Conservation (phyloP, 2,888 invertebrate species). For the Melieria crassipennis region DNA sequence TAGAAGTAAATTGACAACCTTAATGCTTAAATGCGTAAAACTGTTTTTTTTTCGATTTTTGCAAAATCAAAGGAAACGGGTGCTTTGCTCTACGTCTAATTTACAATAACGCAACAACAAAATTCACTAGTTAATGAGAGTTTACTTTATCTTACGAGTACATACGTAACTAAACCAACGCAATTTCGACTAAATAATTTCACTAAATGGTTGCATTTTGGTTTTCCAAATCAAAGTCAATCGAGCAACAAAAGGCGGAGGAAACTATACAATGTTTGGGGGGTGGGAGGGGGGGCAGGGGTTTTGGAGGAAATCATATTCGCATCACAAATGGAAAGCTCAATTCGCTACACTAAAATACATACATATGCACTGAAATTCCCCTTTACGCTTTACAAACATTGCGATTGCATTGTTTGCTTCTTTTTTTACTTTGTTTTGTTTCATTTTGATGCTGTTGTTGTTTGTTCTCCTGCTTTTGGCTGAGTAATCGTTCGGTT, state of each 20-base stretch:
- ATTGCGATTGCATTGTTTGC: too few species aligned
- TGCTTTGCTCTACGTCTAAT: conserved; percentile 12
- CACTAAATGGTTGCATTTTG: conserved; percentile 20
- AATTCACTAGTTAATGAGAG: conserved; percentile 18
- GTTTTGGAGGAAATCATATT: neutral
- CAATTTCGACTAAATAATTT: conserved; percentile 37
- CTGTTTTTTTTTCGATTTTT: too few species aligned
- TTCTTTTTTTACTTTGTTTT: too few species aligned
- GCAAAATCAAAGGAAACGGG: conserved; percentile 8
- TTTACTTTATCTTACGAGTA: neutral
- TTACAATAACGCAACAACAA: conserved; percentile 50
- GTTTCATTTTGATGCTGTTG: neutral
- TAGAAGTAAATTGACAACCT: conserved; percentile 31
- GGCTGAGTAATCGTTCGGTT: neutral
- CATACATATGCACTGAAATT: neutral
- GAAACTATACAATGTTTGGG: too few species aligned
- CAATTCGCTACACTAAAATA: conserved; percentile 7
- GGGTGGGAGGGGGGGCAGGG: too few species aligned
- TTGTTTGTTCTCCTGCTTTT: neutral
- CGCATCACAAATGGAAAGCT: neutral
- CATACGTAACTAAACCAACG: neutral
- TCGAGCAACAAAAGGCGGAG: neutral
- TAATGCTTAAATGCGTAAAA: neutral
- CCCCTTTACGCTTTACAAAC: too few species aligned
- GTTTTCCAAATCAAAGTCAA: neutral